A percentile compares a stretch with the other conserved stretches of the same genome.
phyloP scores from a whole-genome alignment of 1,140 invertebrate genomes.

The Vanessa tameamea region DNA sequence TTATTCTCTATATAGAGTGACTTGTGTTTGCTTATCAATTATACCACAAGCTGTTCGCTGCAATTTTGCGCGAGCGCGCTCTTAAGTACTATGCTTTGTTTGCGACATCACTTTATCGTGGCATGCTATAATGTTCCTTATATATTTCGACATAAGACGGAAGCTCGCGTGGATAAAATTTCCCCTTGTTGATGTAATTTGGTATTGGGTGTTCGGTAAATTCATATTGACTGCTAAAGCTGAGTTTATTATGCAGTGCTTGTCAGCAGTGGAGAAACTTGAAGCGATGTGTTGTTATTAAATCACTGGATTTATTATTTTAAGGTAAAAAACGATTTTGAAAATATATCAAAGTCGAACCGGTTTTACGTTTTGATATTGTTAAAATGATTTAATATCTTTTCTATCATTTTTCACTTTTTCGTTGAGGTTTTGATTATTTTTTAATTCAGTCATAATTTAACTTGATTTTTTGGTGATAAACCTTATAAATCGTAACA shows the following conservation, averaged over 20 bases:
- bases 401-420: no score
- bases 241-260: constrained; percentile 25
- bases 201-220: constrained; percentile 40
- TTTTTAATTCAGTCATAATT: no score
- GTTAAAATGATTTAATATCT: no score
- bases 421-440: no score
- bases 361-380: no score
- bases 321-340: neutral
- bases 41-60: constrained; percentile 35
- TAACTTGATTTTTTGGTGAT: no score
- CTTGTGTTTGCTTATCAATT: constrained; percentile 23
- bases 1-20: neutral
- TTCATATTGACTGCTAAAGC: constrained; percentile 35
- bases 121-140: constrained; percentile 38
- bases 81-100: constrained; percentile 50
- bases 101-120: constrained; percentile 28
- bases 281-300: constrained; percentile 1
- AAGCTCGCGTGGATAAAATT: neutral
- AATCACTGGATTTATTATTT: neutral
- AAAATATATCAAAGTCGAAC: neutral
- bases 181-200: constrained; percentile 31
- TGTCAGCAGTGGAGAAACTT: constrained; percentile 13
- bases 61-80: constrained; percentile 47
- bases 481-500: no score
- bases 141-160: neutral